A percentile compares a stretch with the other conserved stretches of the same genome.
These are phyloP conservation scores for Colossoma macropomum DNA, from an alignment of 2,113 vertebrate species.

Conservation along the genomic window DNA sequence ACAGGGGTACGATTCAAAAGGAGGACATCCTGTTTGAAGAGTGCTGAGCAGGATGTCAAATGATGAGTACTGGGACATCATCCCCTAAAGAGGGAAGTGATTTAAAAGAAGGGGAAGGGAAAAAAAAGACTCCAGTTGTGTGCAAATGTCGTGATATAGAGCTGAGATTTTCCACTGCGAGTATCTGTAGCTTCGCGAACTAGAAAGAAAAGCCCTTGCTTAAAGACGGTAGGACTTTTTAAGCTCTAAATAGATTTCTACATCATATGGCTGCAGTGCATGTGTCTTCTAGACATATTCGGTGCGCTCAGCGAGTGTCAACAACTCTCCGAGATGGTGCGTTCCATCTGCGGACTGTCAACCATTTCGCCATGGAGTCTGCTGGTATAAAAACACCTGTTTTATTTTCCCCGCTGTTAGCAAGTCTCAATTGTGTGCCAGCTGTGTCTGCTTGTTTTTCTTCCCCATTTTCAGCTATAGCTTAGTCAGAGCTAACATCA, in stretches of 20 bases:
- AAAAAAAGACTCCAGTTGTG: background rate
- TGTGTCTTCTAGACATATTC: slow-evolving; percentile 35
- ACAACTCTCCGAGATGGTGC: slow-evolving; percentile 24
- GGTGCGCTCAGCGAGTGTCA: slow-evolving; percentile 48
- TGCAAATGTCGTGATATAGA: background rate
- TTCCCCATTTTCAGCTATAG: background rate
- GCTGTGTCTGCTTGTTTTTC: background rate
- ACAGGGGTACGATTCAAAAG: background rate
- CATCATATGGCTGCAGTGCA: background rate
- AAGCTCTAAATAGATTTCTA: slow-evolving; percentile 8
- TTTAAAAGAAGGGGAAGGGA: too few species aligned
- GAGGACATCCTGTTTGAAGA: slow-evolving; percentile 8
- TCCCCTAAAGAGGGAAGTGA: background rate
- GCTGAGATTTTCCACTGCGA: background rate
- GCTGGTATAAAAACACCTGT: slow-evolving; percentile 32
- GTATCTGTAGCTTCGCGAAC: background rate
- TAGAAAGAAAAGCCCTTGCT: slow-evolving; percentile 15
- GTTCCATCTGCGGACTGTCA: slow-evolving; percentile 45
- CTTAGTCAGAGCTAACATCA: slow-evolving; percentile 25
- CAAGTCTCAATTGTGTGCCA: slow-evolving; percentile 7
- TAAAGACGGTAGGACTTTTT: slow-evolving; percentile 37
- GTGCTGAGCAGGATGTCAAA: slow-evolving; percentile 8
- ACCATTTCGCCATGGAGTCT: slow-evolving; percentile 26
- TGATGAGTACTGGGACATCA: background rate
- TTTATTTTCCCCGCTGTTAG: slow-evolving; percentile 18